These are phyloP conservation scores for Pyrgus malvae DNA, from an alignment of 2,888 invertebrate genomes.

Conservation along the genomic window DNA sequence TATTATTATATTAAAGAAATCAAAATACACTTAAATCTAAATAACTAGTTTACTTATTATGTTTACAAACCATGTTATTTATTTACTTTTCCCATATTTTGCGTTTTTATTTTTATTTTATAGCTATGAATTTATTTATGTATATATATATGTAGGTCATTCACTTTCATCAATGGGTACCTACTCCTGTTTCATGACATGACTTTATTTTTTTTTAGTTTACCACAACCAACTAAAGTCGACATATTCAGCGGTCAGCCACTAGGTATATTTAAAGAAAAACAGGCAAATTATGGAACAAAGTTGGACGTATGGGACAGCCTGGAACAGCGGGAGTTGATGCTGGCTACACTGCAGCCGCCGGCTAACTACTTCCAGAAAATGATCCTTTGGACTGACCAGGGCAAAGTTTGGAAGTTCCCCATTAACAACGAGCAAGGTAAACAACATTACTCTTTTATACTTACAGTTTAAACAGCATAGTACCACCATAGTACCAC, in stretches of 20 bases:
- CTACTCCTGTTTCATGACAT: not conserved
- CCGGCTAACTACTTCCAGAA: slow-evolving; percentile 96
- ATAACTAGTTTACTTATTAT: no score
- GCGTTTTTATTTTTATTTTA: no score
- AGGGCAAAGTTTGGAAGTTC: slow-evolving; percentile 97
- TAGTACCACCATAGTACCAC: no score
- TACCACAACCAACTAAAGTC: slow-evolving; percentile 62
- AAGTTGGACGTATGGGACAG: slow-evolving; percentile 85
- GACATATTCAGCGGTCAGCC: slow-evolving; percentile 84
- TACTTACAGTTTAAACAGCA: no score
- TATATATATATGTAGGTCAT: no score
- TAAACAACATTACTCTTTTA: no score
- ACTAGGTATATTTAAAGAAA: slow-evolving; percentile 84
- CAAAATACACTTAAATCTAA: no score
- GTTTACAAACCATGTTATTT: no score
- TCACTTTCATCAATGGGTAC: no score
- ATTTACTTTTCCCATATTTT: no score
- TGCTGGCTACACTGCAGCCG: slow-evolving; percentile 85
- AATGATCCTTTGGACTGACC: slow-evolving; percentile 95
- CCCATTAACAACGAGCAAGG: slow-evolving; percentile 99
- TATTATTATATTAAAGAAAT: no score
- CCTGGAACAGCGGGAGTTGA: slow-evolving; percentile 85
- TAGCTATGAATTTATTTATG: no score
- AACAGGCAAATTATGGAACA: slow-evolving; percentile 59
- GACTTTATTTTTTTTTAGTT: slow-evolving; percentile 33